Base-by-base conservation (phyloP, 2,888 invertebrate species). In the Tromatobia lineatoria region DNA sequence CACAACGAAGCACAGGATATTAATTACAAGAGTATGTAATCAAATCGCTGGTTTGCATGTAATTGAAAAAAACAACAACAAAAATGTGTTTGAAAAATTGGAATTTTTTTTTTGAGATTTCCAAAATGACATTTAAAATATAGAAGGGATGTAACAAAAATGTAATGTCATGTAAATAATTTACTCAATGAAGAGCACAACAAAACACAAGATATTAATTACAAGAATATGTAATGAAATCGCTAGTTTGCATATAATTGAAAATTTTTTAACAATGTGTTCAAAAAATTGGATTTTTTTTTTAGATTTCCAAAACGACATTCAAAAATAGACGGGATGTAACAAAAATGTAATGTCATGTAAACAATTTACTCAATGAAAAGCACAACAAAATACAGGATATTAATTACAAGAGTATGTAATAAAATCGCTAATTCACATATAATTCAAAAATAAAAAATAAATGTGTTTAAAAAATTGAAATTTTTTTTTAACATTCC, bases 351-450 rank as follows among this genome's bases (percentile, higher is more conserved):
- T 3, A 29, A 2, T 29, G 29, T 4, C n/a, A n/a, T n/a, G n/a
- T n/a, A 76, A 76, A 76, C 76, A 71, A 81, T 76, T 81, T 66
- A 47, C 70, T 71, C 71, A 81, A 81, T 81, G 81, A 71, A 76
- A 81, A 81, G 34, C 71, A 57, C 38, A 64, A 29, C 52, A 67
- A 75, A 77, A 54, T 45, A 47, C 8, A 20, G 29, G 42, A 70
- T 81, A 74, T 81, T 75, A 81, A 81, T 81, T 70, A 81, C 75
- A 67, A 45, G 69, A 52, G 59, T 52, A 52, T 15, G 38, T 81
- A 75, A 81, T 81, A 70, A 81, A 76, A 81, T 8, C 15, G 52
- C 59, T 57, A 38, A 57, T 29, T n/a, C 47, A 29, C 20, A 18
- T 64, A 45, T 29, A 64, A 70, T 81, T 70, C 10, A 29, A 34